Base-by-base conservation (phyloP, 2,113 vertebrate species). In the Urocitellus parryii region DNA sequence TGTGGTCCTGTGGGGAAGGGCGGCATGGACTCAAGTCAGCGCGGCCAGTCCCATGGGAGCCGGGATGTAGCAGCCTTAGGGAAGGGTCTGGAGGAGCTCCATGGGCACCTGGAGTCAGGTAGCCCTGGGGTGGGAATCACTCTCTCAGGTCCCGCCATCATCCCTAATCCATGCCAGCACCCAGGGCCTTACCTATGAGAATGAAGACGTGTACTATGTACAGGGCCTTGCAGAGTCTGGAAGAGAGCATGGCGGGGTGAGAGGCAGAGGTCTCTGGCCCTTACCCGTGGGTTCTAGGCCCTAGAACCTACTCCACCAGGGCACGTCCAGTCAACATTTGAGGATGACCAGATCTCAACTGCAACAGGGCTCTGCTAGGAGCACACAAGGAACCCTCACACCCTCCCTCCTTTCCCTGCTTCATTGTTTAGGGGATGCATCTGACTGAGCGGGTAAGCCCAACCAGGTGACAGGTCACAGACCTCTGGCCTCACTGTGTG, bases 101-200 rank as follows among this genome's bases (percentile, higher is more conserved):
- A 32, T 2, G 13, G 22, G 24, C 7, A 45, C 16, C 65, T 10
- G 16, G 70, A 37, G 63, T 61, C 63, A 4, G 51, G 5, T 6
- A 9, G 42, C n/a, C 81, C 8, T 9, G 81, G 63, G 18, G 13
- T 0, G 2, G 74, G 51, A n/a, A 9, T 37, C 32, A 4, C 29
- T 34, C 18, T 39, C 37, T 42, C 56, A 53, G 51, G 14, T 53
- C 14, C 51, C 14, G 3, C 51, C 51, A 22, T 58, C 20, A 58
- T 58, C 56, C 56, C 56, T 20, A 22, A 1, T 4, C 27, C 10
- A n/a, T 6, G 20, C 45, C n/a, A 29, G 63, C 12, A 7, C 68
- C 68, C 53, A 27, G 88, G 39, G 17, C 67, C 85, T 94, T 25
- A 97, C 97, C 96, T 92, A 88, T 45, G 4, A 97, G 88, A 74